These are phyloP conservation scores for Dendrolimus punctatus DNA, from an alignment of 1,140 invertebrate species.

Conservation along the genomic window DNA sequence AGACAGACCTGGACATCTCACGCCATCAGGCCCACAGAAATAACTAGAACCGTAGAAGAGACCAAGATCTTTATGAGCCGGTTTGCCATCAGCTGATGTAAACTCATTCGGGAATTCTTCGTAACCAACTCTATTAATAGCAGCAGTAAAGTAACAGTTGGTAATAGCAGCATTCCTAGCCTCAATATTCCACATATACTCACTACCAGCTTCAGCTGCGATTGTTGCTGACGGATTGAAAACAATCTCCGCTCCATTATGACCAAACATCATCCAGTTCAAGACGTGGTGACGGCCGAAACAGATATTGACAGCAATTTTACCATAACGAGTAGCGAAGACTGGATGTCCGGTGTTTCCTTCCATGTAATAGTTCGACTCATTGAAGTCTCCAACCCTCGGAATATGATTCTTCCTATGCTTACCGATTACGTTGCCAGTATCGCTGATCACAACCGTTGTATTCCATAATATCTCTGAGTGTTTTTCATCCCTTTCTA, in stretches of 20 bases:
- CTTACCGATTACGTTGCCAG: slow-evolving; percentile 93
- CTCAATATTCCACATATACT: slow-evolving; percentile 97
- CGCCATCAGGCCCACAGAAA: slow-evolving; percentile 94
- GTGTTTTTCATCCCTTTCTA: slow-evolving; percentile 93
- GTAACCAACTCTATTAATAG: slow-evolving; percentile 97
- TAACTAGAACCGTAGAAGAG: slow-evolving; percentile 98
- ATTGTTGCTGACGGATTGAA: slow-evolving; percentile 99
- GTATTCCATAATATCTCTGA: slow-evolving; percentile 97
- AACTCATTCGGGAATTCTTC: slow-evolving; percentile 85
- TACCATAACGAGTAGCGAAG: slow-evolving; percentile 89
- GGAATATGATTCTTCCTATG: slow-evolving; percentile 99
- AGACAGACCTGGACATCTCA: slow-evolving; percentile 92
- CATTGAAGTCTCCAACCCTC: slow-evolving; percentile 97
- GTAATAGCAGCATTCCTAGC: slow-evolving; percentile 97
- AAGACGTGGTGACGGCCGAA: slow-evolving; percentile 98
- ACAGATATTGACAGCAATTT: slow-evolving; percentile 97
- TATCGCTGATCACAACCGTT: slow-evolving; percentile 92
- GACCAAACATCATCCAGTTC: slow-evolving; percentile 97
- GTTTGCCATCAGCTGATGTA: slow-evolving; percentile 93
- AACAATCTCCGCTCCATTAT: slow-evolving; percentile 99
- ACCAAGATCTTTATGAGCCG: slow-evolving; percentile 94
- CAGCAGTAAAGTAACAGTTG: slow-evolving; percentile 95
- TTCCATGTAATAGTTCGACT: slow-evolving; percentile 99
- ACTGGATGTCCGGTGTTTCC: slow-evolving; percentile 96
- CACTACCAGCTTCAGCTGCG: slow-evolving; percentile 78